Evolutionary conservation across 2,113 vertebrate genomes (phyloP), one percentile per base, ranked within the genome.

Genomic region (Brachionichthys hirsutus): DNA sequence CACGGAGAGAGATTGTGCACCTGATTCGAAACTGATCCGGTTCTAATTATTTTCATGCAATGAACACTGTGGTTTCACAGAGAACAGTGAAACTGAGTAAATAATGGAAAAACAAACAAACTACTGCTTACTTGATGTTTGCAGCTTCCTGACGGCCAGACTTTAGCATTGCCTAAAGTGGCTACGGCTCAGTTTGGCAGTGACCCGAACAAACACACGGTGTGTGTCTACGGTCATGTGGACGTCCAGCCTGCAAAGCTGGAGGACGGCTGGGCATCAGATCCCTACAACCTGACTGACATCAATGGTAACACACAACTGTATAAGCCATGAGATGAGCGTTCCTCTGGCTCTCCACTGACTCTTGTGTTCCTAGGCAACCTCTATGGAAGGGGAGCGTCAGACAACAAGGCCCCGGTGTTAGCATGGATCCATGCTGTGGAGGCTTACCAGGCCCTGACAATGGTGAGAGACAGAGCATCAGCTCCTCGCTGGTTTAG

Each of bases 151-250:
- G 65, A 89, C 13, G 93, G 92, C 0, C 83, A 86, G 76, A 89
- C 15, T 0, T 64, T 97, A 14, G 86, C 85, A 0, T 57, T 94
- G 6, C 95, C 95, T 14, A 92, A 92, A 61, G 87, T 95, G 50
- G 84, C 95, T 66, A 90, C 94, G 0, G 94, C 93, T 9, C 79
- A 91, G 41, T 92, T 98, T 73, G 93, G 92, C 1, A 89, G 59
- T 0, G 91, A 95, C 45, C 64, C 90, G 1, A 64, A 57, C 47
- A 98, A 95, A 11, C 63, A 84, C 67, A 97, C 94, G 0, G 82
- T 96, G 15, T 96, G 95, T 72, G 88, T 96, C 62, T 99, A 98
- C 0, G 95, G 95, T 18, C 97, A 98, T 0, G 81, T 94, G 75
- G 96, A 98, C 0, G 93, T 98, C 36, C 95, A 98, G 83, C 93